phyloP scores from a whole-genome alignment of 1,140 invertebrate species.

The Solenopsis fugax region DNA sequence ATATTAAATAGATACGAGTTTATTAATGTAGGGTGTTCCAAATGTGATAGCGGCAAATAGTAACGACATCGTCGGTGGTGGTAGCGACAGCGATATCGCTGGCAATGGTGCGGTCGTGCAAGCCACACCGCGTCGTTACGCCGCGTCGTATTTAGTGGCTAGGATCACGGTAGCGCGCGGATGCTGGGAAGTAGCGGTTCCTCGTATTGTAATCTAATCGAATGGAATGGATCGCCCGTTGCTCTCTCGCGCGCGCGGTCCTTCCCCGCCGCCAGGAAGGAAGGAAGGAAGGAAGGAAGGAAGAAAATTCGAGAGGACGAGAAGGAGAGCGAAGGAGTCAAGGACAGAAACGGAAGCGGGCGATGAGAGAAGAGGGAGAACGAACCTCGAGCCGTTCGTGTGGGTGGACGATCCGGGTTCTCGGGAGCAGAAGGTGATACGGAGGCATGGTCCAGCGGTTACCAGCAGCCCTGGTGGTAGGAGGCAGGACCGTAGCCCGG shows the following conservation, averaged over 20 bases:
- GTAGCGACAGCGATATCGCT: conserved; percentile 4
- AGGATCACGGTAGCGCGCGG: conserved; percentile 27
- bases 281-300: conserved; percentile 36
- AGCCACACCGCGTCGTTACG: conserved; percentile 33
- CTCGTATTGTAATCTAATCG: conserved; percentile 74
- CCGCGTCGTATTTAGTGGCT: conserved; percentile 47
- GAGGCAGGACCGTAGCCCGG: conserved; percentile 62
- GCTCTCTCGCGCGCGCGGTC: neutral
- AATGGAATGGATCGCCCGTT: conserved; percentile 62
- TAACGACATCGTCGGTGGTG: neutral
- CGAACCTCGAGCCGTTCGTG: conserved; percentile 36
- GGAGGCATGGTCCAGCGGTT: conserved; percentile 72
- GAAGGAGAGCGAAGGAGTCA: neutral
- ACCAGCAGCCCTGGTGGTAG: conserved; percentile 61
- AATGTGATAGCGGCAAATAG: neutral
- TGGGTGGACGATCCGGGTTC: conserved; percentile 71
- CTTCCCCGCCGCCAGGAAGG: conserved; percentile 1
- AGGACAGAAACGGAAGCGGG: conserved; percentile 27
- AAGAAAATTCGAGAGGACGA: conserved; percentile 47
- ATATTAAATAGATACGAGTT: neutral
- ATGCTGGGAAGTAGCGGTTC: conserved; percentile 37
- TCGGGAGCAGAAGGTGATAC: conserved; percentile 73
- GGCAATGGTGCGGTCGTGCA: conserved; percentile 1
- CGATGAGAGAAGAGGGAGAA: conserved; percentile 15
- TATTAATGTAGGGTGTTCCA: conserved; percentile 1